Conservation (phyloP, 2,888 invertebrate genomes). For the Acanthosoma haemorrhoidale region DNA sequence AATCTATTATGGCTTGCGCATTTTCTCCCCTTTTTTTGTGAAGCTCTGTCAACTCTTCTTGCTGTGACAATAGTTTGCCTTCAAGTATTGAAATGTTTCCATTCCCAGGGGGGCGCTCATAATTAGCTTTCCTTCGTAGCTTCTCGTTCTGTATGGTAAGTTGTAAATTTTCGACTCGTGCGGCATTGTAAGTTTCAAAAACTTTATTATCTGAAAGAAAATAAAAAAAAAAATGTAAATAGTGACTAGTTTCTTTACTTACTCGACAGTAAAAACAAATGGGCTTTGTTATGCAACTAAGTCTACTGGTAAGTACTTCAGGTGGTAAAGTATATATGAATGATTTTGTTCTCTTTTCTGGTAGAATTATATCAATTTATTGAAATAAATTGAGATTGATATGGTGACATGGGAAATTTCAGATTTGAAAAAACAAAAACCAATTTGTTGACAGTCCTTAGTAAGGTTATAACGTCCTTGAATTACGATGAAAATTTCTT, state of each 20-base stretch:
- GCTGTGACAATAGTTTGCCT: conserved; percentile 77
- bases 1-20: conserved; percentile 85
- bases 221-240: not conserved
- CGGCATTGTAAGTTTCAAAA: conserved; percentile 73
- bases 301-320: not conserved
- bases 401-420: not conserved
- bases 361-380: not conserved
- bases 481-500: not conserved
- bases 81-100: conserved; percentile 59
- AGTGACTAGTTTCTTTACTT: not conserved
- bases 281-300: not conserved
- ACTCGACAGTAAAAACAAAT: not conserved
- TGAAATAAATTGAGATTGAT: not conserved
- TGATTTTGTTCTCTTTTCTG: too few species aligned
- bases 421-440: not conserved
- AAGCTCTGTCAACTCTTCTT: conserved; percentile 87
- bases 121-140: conserved; percentile 56
- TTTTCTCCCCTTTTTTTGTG: conserved; percentile 87
- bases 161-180: conserved; percentile 78
- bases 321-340: too few species aligned
- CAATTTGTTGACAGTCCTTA: not conserved
- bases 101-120: conserved; percentile 45
- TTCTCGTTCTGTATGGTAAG: conserved; percentile 80
- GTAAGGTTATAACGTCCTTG: conserved; percentile 25
- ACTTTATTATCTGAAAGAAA: conserved; percentile 69